These are phyloP conservation scores for Actinemys pallida DNA, from an alignment of 2,113 vertebrate species.

Conservation along the genomic window DNA sequence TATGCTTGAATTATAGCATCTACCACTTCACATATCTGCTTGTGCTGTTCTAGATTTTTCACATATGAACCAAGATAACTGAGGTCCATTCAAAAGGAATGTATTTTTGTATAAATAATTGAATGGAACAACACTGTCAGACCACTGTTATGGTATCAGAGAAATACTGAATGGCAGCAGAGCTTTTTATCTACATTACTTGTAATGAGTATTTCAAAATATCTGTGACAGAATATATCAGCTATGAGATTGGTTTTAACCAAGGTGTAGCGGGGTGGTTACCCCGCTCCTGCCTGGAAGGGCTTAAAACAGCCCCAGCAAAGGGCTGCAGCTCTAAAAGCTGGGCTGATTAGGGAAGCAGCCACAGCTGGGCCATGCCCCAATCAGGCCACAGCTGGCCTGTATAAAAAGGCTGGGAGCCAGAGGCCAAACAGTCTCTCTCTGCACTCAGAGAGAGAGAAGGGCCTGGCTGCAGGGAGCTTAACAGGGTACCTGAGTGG, in stretches of 20 bases:
- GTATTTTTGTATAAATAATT: background rate
- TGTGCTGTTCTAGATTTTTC: background rate
- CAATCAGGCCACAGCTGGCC: too few relatives aligned
- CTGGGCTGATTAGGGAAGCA: too few relatives aligned
- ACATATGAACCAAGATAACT: background rate
- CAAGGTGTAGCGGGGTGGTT: too few relatives aligned
- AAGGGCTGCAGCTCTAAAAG: too few relatives aligned
- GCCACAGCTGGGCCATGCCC: too few relatives aligned
- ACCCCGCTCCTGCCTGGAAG: too few relatives aligned
- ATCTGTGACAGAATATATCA: background rate
- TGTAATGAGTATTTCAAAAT: background rate
- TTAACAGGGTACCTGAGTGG: too few relatives aligned
- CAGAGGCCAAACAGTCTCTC: too few relatives aligned
- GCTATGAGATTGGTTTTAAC: background rate
- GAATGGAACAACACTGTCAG: fast-evolving
- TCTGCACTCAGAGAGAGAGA: too few relatives aligned
- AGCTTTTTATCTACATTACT: background rate
- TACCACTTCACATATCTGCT: background rate
- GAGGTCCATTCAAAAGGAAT: background rate
- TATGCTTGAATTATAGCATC: background rate
- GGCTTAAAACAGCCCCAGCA: too few relatives aligned
- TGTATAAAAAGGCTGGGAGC: too few relatives aligned
- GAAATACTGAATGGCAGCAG: background rate
- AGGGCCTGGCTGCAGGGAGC: too few relatives aligned
- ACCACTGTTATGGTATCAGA: background rate